Evolutionary conservation across 2,797 vertebrate genomes (phyloP), one percentile per base, ranked within the genome.

Genomic region (Crenuchus spilurus): DNA sequence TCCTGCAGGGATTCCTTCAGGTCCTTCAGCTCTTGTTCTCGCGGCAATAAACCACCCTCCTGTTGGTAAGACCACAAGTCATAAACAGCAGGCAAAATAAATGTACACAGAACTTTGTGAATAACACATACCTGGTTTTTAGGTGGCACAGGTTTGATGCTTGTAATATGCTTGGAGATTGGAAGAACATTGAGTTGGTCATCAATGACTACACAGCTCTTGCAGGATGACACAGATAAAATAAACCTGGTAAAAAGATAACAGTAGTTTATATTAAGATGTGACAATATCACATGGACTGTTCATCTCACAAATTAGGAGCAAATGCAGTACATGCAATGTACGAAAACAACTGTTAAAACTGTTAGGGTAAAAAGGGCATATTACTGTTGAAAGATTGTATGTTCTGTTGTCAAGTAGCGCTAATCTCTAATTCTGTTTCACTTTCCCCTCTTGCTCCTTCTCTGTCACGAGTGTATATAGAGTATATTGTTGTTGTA

Each of bases 101-200:
- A 22, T 6, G 33, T 20, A 57, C n/a, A 57, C 2, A n/a, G 13
- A 18, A 46, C 6, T 13, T n/a, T 35, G 7, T 31, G 13, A 31
- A 60, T 7, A 24, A 54, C 18, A 42, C 88, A 76, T 74, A 97
- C 97, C 91, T 91, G 94, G 0, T 93, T 92, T 86, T 93, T 96
- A 0, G 95, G 95, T 2, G 95, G 93, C 0, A 98, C 72, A 0
- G 97, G 91, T 42, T 94, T 93, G 71, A 99, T 97, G 87, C 88
- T 95, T 31, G 94, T 92, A 46, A 93, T 76, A 0, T 99, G 95
- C 79, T 94, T 97, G 78, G 97, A 99, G 82, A 99, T 87, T 6
- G 98, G 98, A 77, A 99, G 87, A 83, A 99, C 94, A 75, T 93
- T 97, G 76, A 99, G 96, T 42, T 98, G 96, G 83, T 99, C 97